Evolutionary conservation across 2,888 invertebrate genomes (phyloP).

Genomic region (Colletes collaris): DNA sequence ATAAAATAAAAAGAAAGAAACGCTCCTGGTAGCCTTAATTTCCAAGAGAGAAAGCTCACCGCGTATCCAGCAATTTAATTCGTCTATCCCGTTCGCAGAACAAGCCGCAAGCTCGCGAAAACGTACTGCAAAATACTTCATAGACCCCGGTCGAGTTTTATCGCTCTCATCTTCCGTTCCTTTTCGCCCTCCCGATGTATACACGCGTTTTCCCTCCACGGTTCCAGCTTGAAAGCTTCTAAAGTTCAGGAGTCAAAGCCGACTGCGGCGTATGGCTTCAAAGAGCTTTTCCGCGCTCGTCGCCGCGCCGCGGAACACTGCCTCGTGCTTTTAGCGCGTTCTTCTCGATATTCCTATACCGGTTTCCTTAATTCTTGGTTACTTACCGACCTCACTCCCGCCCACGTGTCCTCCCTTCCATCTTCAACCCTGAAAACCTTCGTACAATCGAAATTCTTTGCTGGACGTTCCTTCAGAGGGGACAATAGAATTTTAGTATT

Average conservation of each 20-base stretch:
- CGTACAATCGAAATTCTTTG: too few species aligned
- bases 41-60: not conserved
- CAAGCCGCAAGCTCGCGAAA: not conserved
- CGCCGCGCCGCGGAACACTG: conserved; percentile 27
- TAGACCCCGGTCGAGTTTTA: conserved; percentile 31
- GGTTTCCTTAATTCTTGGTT: conserved; percentile 20
- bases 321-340: conserved; percentile 49
- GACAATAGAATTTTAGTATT: too few species aligned
- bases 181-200: conserved; percentile 6
- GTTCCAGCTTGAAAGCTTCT: conserved; percentile 61
- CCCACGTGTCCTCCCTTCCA: not conserved
- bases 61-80: conserved; percentile 36
- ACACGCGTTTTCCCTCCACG: not conserved
- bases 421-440: too few species aligned
- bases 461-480: too few species aligned
- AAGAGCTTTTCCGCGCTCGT: conserved; percentile 65
- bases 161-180: conserved; percentile 13
- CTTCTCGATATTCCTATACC: conserved; percentile 19
- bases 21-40: conserved; percentile 30
- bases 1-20: not conserved
- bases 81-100: not conserved
- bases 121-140: conserved; percentile 7
- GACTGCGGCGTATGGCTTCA: conserved; percentile 63
- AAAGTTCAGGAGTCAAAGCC: conserved; percentile 71
- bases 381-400: conserved; percentile 22